These are phyloP conservation scores for Polypedilum pembai DNA, from an alignment of 1,140 invertebrate genomes.

Conservation along the genomic window DNA sequence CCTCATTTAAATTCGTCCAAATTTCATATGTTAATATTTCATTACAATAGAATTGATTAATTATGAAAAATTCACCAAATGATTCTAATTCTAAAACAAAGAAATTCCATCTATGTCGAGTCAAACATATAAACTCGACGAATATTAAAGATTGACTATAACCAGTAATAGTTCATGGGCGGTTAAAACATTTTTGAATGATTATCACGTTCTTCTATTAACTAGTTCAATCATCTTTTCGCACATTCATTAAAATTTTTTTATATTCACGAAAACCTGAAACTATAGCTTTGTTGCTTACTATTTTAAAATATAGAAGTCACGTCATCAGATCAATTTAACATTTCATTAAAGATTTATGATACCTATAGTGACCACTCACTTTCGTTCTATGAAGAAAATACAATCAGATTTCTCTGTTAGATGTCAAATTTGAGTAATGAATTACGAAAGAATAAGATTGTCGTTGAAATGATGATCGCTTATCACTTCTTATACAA, in stretches of 20 bases:
- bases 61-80: too few relatives aligned
- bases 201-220: neutral
- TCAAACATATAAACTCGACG: too few relatives aligned
- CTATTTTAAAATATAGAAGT: too few relatives aligned
- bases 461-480: neutral
- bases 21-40: too few relatives aligned
- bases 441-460: neutral
- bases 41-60: too few relatives aligned
- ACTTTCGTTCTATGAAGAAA: too few relatives aligned
- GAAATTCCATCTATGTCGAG: too few relatives aligned
- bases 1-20: neutral
- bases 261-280: neutral
- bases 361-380: too few relatives aligned
- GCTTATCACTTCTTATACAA: neutral
- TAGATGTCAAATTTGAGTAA: constrained; percentile 5
- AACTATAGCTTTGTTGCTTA: neutral
- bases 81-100: too few relatives aligned
- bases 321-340: too few relatives aligned
- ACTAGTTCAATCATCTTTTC: constrained; percentile 12
- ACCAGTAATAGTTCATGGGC: constrained; percentile 8
- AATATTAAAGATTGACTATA: neutral
- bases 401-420: neutral
- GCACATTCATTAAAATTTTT: neutral
- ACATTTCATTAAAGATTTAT: too few relatives aligned
- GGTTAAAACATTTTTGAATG: constrained; percentile 15